Conservation (phyloP, 2,113 vertebrate species). For the Colistium nudipinnis region DNA sequence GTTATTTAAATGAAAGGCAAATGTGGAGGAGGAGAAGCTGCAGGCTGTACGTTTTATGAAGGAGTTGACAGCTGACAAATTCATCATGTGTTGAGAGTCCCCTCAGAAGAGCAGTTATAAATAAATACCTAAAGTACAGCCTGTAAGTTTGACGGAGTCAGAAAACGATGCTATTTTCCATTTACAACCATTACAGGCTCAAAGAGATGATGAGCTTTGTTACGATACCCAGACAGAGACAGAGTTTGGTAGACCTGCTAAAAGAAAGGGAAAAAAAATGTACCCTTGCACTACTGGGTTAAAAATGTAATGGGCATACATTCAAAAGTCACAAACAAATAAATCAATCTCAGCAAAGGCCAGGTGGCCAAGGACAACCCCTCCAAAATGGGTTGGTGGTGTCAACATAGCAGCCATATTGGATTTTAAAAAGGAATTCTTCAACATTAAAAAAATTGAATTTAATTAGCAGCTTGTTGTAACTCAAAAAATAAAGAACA, state of each 20-base stretch:
- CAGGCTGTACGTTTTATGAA: conserved; percentile 35
- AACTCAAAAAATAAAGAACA: too few relatives aligned
- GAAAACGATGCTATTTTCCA: conserved; percentile 23
- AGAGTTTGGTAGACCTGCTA: neutral
- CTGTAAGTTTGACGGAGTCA: conserved; percentile 27
- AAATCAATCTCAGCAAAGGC: neutral
- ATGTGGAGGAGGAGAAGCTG: conserved; percentile 35
- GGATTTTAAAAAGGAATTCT: neutral
- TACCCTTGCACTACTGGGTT: neutral
- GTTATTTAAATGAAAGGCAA: conserved; percentile 52
- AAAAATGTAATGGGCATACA: too few relatives aligned
- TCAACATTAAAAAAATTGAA: too few relatives aligned
- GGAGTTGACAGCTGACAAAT: conserved; percentile 58
- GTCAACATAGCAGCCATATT: neutral
- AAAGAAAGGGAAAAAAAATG: neutral
- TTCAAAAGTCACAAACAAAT: neutral
- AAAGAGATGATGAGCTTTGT: conserved; percentile 44
- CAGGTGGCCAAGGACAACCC: neutral
- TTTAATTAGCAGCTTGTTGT: too few relatives aligned
- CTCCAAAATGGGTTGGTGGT: neutral
- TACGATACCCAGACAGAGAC: neutral
- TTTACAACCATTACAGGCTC: conserved; percentile 19
- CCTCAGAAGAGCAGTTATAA: conserved; percentile 43
- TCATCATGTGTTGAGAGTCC: conserved; percentile 57
- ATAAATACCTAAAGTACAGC: conserved; percentile 46